phyloP scores from a whole-genome alignment of 2,113 vertebrate species.

The Menura novaehollandiae region DNA sequence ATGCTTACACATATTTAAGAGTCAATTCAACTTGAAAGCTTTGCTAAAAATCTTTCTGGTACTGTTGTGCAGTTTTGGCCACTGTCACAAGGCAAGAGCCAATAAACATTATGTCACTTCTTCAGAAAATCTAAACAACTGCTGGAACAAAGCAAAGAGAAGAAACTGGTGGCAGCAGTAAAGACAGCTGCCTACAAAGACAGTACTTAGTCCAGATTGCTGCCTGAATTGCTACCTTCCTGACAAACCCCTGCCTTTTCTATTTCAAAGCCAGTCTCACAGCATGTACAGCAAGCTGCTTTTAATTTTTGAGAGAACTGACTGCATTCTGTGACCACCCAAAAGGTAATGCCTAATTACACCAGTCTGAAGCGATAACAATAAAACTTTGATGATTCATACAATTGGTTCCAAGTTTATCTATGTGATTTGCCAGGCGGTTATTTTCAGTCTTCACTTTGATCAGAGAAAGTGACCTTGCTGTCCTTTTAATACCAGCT shows the following conservation, averaged over 20 bases:
- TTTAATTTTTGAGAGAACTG: not conserved
- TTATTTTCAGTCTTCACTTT: slow-evolving; percentile 31
- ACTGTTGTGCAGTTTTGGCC: not conserved
- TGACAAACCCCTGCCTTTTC: not conserved
- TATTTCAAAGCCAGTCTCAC: slow-evolving; percentile 1
- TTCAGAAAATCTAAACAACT: not conserved
- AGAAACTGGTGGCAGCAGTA: not conserved
- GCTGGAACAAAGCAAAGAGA: not conserved
- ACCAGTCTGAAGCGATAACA: not conserved
- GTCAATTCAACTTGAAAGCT: not conserved
- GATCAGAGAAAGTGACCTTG: slow-evolving; percentile 50
- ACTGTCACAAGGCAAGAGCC: not conserved
- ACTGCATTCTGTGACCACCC: not conserved
- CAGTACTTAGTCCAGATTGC: not conserved
- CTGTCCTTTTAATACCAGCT: slow-evolving; percentile 13
- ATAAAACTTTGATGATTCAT: slow-evolving; percentile 13
- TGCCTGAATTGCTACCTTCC: not conserved
- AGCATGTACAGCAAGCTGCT: not conserved
- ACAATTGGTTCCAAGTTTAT: slow-evolving; percentile 11
- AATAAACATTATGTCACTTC: not conserved
- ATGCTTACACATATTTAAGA: not conserved
- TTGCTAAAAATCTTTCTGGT: not conserved
- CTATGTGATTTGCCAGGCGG: not conserved
- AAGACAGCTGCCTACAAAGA: not conserved
- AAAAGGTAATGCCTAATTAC: slow-evolving; percentile 4